A percentile compares a stretch with the other conserved stretches of the same genome.
These are phyloP conservation scores for Nematolebias whitei DNA, from an alignment of 2,113 vertebrate genomes.

Conservation along the genomic window DNA sequence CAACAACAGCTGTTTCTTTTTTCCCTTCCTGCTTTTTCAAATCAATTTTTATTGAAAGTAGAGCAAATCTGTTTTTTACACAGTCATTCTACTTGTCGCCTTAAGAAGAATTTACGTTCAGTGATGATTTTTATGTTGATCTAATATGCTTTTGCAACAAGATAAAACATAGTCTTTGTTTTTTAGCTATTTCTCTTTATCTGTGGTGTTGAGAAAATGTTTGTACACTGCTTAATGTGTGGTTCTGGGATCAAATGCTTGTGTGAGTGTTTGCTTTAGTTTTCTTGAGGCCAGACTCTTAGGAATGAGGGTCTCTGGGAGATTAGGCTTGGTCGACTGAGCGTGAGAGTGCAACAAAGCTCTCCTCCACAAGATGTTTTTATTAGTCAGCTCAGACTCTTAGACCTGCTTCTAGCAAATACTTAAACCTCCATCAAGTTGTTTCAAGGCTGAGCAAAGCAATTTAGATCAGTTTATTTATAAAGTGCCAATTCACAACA, in stretches of 20 bases:
- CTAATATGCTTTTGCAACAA: constrained; percentile 5
- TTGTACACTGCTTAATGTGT: not conserved
- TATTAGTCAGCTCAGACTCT: constrained; percentile 56
- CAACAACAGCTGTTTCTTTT: not conserved
- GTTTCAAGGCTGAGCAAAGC: constrained; percentile 27
- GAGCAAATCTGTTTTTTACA: not conserved
- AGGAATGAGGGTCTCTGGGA: constrained; percentile 48
- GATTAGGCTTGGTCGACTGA: constrained; percentile 58
- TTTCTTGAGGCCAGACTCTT: constrained; percentile 49
- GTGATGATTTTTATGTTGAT: no score
- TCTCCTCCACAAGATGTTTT: constrained; percentile 66
- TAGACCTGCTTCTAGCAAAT: constrained; percentile 42
- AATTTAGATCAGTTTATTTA: no score
- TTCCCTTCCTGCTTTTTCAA: not conserved
- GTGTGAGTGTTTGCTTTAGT: constrained; percentile 6
- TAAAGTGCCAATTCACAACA: no score
- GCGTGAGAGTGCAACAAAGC: constrained; percentile 32
- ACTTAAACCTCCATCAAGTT: constrained; percentile 34
- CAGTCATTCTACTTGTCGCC: constrained; percentile 22
- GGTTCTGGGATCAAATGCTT: constrained; percentile 14
- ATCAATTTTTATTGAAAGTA: no score
- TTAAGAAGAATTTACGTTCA: constrained; percentile 16
- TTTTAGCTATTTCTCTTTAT: no score
- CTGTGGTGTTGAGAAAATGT: no score
- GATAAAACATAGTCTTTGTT: not conserved